phyloP scores from a whole-genome alignment of 2,113 vertebrate genomes.

The Amazona guildingii region DNA sequence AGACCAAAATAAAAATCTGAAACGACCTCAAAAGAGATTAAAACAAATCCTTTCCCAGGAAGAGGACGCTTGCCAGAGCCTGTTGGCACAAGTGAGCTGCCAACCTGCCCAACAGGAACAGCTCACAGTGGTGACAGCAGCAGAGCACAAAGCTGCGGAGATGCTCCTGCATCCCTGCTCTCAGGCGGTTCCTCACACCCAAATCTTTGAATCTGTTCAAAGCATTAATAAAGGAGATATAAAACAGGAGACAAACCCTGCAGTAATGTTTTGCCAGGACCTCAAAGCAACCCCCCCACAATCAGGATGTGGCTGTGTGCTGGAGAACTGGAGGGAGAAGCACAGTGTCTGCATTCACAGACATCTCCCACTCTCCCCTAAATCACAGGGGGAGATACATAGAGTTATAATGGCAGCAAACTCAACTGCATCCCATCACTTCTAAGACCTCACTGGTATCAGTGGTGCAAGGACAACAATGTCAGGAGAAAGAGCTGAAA shows the following conservation, averaged over 20 bases:
- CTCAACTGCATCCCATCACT: background rate
- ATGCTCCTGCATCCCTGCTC: background rate
- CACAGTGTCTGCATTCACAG: background rate
- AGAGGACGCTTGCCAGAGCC: background rate
- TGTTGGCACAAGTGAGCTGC: background rate
- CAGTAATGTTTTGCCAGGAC: background rate
- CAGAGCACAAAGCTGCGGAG: background rate
- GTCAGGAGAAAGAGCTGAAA: background rate
- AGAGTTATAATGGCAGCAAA: background rate
- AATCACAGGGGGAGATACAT: background rate
- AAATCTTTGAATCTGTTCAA: background rate
- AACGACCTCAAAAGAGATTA: background rate
- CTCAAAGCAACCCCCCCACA: background rate
- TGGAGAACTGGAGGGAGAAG: background rate
- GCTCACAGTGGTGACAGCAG: background rate
- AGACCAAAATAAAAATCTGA: background rate
- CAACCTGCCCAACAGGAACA: background rate
- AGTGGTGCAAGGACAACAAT: background rate
- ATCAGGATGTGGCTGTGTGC: background rate
- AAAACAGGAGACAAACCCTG: background rate
- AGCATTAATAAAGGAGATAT: background rate
- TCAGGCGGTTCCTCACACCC: background rate
- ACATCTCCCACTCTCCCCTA: background rate
- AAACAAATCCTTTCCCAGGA: background rate
- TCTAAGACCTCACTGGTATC: background rate